These are phyloP conservation scores for Macrostomum lignano DNA, from an alignment of 1,140 invertebrate species.

Conservation along the genomic window DNA sequence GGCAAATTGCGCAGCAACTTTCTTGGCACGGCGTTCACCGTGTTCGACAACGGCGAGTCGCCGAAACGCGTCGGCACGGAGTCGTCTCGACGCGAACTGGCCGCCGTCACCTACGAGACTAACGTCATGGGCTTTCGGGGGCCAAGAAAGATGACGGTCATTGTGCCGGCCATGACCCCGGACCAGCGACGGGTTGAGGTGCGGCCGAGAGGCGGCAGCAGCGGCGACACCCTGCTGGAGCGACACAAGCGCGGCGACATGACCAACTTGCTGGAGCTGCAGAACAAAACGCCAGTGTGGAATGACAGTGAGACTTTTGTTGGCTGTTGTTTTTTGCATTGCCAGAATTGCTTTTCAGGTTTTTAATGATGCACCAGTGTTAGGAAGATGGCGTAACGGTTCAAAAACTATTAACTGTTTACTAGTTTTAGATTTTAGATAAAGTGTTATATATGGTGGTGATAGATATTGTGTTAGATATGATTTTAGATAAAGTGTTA, in stretches of 20 bases:
- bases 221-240: conserved; percentile 34
- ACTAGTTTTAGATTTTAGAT: no score
- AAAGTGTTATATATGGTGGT: no score
- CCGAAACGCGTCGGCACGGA: conserved; percentile 33
- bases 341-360: no score
- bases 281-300: conserved; percentile 97
- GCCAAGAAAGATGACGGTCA: conserved; percentile 81
- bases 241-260: conserved; percentile 46
- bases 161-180: conserved; percentile 48
- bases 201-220: conserved; percentile 22
- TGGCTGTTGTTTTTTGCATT: no score
- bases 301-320: conserved; percentile 58
- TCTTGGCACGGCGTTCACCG: conserved; percentile 76
- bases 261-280: conserved; percentile 68
- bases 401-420: no score
- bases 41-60: conserved; percentile 68
- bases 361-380: no score
- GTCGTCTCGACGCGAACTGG: conserved; percentile 57
- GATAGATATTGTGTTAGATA: no score
- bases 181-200: conserved; percentile 30
- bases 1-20: conserved; percentile 78
- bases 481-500: no score
- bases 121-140: conserved; percentile 95
- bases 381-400: no score
- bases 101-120: conserved; percentile 78